A percentile compares a stretch with the other conserved stretches of the same genome.
Conservation (phyloP, 2,797 vertebrate species). For the Neosilurus mollespiculum region DNA sequence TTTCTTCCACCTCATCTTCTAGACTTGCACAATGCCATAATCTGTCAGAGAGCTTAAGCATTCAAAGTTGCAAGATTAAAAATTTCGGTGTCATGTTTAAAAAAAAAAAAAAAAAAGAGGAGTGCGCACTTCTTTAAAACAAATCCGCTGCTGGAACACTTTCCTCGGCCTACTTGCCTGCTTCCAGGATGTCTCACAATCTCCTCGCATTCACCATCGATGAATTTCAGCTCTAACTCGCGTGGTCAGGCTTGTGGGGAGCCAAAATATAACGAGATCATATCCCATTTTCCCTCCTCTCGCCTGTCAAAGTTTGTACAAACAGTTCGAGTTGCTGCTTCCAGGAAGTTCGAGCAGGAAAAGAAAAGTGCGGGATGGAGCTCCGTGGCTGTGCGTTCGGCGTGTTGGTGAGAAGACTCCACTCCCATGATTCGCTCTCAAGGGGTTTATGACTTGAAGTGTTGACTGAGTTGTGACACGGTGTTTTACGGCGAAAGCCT, state of each 20-base stretch:
- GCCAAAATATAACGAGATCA: slow-evolving; percentile 52
- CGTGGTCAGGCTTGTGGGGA: slow-evolving; percentile 42
- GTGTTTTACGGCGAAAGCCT: background rate
- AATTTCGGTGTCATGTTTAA: slow-evolving; percentile 29
- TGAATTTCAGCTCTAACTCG: slow-evolving; percentile 19
- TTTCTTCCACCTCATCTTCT: background rate
- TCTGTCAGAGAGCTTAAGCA: slow-evolving; percentile 45
- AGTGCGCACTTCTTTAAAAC: slow-evolving; percentile 34
- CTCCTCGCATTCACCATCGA: background rate
- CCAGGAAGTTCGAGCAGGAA: slow-evolving; percentile 44
- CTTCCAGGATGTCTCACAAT: slow-evolving; percentile 33
- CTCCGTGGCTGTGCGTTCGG: background rate
- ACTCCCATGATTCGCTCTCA: background rate
- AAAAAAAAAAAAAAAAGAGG: no score
- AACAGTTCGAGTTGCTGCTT: slow-evolving; percentile 42
- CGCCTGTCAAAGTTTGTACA: slow-evolving; percentile 56
- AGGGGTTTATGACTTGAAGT: background rate
- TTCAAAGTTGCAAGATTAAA: slow-evolving; percentile 48
- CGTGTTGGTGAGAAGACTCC: background rate
- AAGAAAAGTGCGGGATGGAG: background rate
- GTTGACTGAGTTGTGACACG: background rate
- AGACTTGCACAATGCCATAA: slow-evolving; percentile 37
- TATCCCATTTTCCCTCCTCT: slow-evolving; percentile 37
- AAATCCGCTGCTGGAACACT: slow-evolving; percentile 36
- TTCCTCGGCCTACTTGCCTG: slow-evolving; percentile 33